phyloP scores from a whole-genome alignment of 2,888 invertebrate genomes.

The Alloplasta piceator region DNA sequence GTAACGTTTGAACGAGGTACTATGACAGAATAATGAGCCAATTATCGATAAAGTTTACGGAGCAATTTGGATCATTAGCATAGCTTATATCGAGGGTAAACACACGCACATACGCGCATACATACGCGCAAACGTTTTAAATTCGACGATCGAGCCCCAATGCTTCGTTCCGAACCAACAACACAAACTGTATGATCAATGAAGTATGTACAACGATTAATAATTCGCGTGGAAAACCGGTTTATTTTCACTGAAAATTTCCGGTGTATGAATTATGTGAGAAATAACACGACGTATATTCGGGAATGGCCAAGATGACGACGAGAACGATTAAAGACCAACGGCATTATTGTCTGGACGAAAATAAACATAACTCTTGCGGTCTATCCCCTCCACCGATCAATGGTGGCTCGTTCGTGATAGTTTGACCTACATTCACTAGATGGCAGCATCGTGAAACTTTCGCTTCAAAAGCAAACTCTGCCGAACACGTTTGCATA shows the following conservation, averaged over 20 bases:
- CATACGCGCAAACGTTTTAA: conserved; percentile 44
- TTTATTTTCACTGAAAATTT: background rate
- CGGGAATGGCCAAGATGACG: conserved; percentile 33
- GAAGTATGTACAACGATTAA: background rate
- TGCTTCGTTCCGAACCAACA: conserved; percentile 1
- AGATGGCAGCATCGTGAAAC: conserved; percentile 59
- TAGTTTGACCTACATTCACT: conserved; percentile 3
- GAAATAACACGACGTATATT: conserved; percentile 29
- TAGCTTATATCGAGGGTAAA: conserved; percentile 15
- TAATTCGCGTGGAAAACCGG: background rate
- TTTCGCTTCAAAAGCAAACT: background rate
- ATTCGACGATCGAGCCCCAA: background rate
- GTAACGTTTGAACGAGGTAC: conserved; percentile 19
- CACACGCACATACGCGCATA: background rate
- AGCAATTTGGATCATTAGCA: conserved; percentile 53
- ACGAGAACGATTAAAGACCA: conserved; percentile 40
- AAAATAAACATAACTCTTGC: conserved; percentile 61
- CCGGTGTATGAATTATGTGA: background rate
- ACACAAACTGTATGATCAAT: background rate
- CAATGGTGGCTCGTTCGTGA: conserved; percentile 28
- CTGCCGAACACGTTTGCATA: too few relatives aligned
- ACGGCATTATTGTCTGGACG: conserved; percentile 61
- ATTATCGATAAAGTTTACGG: conserved; percentile 60
- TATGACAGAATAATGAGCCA: conserved; percentile 53
- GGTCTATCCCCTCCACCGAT: conserved; percentile 18